phyloP scores from a whole-genome alignment of 1,140 invertebrate genomes.

The Drosophila jambulina region DNA sequence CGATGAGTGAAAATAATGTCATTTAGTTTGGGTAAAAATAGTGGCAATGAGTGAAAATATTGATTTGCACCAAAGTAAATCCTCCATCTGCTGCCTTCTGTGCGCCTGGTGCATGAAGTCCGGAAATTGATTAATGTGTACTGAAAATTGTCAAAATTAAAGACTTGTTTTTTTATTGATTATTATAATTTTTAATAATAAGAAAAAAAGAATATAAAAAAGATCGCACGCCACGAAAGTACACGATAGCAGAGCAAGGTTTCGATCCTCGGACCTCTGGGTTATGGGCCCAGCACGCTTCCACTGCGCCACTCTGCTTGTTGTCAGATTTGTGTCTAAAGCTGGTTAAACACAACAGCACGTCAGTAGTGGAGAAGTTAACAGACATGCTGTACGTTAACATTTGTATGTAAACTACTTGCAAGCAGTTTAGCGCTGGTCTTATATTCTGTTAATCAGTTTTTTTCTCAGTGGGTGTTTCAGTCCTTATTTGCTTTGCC shows the following conservation, averaged over 20 bases:
- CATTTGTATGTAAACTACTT: conserved; percentile 1
- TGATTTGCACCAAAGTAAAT: too few species aligned
- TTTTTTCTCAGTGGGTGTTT: background rate
- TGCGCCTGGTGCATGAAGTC: too few species aligned
- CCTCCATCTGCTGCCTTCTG: too few species aligned
- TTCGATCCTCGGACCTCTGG: conserved; percentile 98
- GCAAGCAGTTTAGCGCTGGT: background rate
- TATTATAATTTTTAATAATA: too few species aligned
- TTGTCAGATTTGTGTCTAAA: fast-evolving
- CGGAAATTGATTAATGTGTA: too few species aligned
- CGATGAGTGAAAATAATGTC: too few species aligned
- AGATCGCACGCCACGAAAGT: background rate
- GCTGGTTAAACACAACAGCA: background rate
- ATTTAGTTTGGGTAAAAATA: too few species aligned
- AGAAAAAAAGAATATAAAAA: background rate
- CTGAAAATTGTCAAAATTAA: too few species aligned
- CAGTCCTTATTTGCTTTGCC: background rate
- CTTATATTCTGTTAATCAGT: background rate
- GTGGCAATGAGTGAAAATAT: too few species aligned
- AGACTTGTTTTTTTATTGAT: too few species aligned
- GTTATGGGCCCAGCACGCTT: conserved; percentile 99
- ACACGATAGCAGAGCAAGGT: conserved; percentile 93
- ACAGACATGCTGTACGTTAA: background rate
- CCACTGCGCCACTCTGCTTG: conserved; percentile 98
- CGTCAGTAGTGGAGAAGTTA: background rate